Conservation (phyloP, 1,140 invertebrate genomes). For the Papilio dardanus region DNA sequence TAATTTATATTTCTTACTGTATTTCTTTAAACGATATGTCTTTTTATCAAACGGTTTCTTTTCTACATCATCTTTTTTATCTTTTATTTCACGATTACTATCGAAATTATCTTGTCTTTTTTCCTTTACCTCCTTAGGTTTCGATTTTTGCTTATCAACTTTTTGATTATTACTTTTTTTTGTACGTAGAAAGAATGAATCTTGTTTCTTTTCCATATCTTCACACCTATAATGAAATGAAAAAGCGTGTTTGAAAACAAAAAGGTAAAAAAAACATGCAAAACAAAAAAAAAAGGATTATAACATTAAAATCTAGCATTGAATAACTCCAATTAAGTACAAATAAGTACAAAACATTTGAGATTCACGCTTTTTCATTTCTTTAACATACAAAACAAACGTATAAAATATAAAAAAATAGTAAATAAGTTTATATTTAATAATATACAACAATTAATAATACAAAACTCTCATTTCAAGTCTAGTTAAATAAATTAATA, state of each 20-base stretch:
- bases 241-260: slow-evolving; percentile 72
- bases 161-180: slow-evolving; percentile 51
- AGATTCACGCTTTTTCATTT: slow-evolving; percentile 71
- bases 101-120: slow-evolving; percentile 56
- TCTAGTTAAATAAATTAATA: neutral
- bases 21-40: slow-evolving; percentile 85
- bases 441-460: neutral
- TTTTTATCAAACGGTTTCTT: slow-evolving; percentile 86
- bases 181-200: slow-evolving; percentile 61
- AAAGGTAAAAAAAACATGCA: slow-evolving; percentile 40
- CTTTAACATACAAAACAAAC: slow-evolving; percentile 30
- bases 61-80: slow-evolving; percentile 47
- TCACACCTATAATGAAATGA: slow-evolving; percentile 78
- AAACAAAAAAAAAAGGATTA: neutral
- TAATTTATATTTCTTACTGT: slow-evolving; percentile 87
- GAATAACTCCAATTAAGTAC: slow-evolving; percentile 37
- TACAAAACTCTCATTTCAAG: neutral
- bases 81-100: slow-evolving; percentile 47
- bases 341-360: slow-evolving; percentile 40
- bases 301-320: neutral
- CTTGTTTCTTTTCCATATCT: slow-evolving; percentile 68
- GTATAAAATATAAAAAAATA: neutral
- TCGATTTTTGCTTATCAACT: slow-evolving; percentile 41
- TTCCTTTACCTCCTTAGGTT: slow-evolving; percentile 46
- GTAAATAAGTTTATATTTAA: neutral